These are phyloP conservation scores for Halcyon senegalensis DNA, from an alignment of 2,113 vertebrate species.

Conservation along the genomic window DNA sequence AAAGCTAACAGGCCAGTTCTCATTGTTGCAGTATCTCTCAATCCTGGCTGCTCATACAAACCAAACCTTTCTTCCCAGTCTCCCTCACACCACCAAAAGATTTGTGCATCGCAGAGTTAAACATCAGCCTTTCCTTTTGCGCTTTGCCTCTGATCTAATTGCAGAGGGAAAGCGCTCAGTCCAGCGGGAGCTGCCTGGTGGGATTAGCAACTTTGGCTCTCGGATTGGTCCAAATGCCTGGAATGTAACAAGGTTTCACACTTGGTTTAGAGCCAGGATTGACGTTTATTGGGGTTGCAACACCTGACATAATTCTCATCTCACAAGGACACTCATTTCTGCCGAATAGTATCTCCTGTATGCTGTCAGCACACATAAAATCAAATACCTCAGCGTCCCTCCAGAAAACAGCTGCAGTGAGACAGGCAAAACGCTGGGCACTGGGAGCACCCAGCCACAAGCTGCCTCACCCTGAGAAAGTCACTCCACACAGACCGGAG, in stretches of 20 bases:
- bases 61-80: background rate
- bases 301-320: background rate
- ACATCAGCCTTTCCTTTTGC: background rate
- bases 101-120: background rate
- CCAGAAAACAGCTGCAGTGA: background rate
- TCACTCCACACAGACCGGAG: background rate
- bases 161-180: background rate
- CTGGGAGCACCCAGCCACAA: background rate
- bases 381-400: background rate
- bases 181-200: background rate
- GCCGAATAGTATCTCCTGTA: background rate
- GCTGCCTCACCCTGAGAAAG: background rate
- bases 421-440: background rate
- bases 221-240: background rate
- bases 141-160: background rate
- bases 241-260: background rate
- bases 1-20: background rate
- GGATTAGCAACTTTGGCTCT: background rate
- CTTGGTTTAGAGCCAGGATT: background rate
- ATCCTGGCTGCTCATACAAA: background rate
- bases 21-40: background rate
- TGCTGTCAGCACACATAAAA: background rate
- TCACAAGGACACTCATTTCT: background rate
- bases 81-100: background rate
- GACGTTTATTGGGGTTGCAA: background rate